Evolutionary conservation across 2,888 invertebrate species (phyloP).

Genomic region (Brachycybe producta): DNA sequence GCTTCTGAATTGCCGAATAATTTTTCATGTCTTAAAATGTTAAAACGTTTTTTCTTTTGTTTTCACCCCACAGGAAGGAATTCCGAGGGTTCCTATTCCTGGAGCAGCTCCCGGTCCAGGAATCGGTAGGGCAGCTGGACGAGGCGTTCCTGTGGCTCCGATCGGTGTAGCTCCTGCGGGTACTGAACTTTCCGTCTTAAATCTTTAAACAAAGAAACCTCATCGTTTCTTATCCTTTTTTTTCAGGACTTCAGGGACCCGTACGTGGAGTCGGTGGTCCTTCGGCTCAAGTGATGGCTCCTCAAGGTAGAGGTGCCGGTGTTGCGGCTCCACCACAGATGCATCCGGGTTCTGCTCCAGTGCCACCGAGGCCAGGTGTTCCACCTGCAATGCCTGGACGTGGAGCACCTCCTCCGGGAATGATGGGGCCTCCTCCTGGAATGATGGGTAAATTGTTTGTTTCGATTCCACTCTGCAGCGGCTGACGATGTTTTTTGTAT

Average conservation of each 20-base stretch:
- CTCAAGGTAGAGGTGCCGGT: constrained; percentile 51
- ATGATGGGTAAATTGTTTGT: constrained; percentile 25
- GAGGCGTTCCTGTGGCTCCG: constrained; percentile 68
- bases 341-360: constrained; percentile 30
- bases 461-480: neutral
- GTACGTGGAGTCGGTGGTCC: constrained; percentile 97
- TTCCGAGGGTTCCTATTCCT: constrained; percentile 88
- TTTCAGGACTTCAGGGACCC: constrained; percentile 55
- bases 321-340: constrained; percentile 65
- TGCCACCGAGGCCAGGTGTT: constrained; percentile 25
- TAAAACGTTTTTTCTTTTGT: too few relatives aligned
- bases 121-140: constrained; percentile 83
- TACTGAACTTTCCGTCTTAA: constrained; percentile 30
- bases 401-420: constrained; percentile 66
- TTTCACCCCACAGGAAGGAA: constrained; percentile 73
- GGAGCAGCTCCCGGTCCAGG: constrained; percentile 66
- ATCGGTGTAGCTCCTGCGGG: constrained; percentile 46
- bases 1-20: too few relatives aligned
- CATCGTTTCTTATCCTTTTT: too few relatives aligned
- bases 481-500: neutral
- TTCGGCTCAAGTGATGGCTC: constrained; percentile 87
- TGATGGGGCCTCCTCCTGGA: constrained; percentile 63
- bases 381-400: constrained; percentile 34
- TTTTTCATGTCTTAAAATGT: too few relatives aligned
- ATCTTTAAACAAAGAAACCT: neutral